Evolutionary conservation across 2,888 invertebrate species (phyloP), one percentile per base, ranked within the genome.

Genomic region (Drosophila atroscutellata): DNA sequence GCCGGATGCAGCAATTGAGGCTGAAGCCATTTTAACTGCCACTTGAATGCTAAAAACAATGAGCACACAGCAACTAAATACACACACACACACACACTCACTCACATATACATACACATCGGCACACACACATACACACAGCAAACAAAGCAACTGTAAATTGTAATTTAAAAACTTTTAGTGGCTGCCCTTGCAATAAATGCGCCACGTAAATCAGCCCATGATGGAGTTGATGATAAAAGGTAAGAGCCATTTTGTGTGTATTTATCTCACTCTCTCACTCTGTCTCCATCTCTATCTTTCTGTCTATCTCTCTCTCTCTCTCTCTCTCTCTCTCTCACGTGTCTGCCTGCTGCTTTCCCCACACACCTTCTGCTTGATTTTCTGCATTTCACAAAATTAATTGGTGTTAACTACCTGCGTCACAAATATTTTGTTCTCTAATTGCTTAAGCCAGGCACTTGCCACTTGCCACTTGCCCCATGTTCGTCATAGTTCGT

Each of bases 11-110:
- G 84, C 84, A 85, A 85, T 85, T 84, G 84, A 85, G 84, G 89
- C 84, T 85, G 85, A 89, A 89, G 82, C 89, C 89, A 86, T 84
- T 84, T 89, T 83, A 88, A 83, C 89, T 83, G 89, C 84, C 86
- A 89, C 84, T 89, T 86, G 81, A 84, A 83, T 83, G 86, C 78
- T 70, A 72, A 79, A 79, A 83, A 78, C 73, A 76, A 75, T 76
- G 74, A 74, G 77, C 69, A 59, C 69, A 61, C 71, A 75, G 67
- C 71, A 77, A 63, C 80, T 64, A 77, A 77, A 80, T 64, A 66
- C 65, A 72, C 32, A 57, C 39, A 56, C 18, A 59, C 37, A 59
- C 13, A 45, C 26, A 52, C 26, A 52, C 39, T 7, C 30, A 28
- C 24, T n/a, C 45, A 24, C 24, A 45, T 28, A 62, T n/a, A 42